Evolutionary conservation across 2,797 vertebrate genomes (phyloP), one percentile per base, ranked within the genome.

Genomic region (Channa striata): DNA sequence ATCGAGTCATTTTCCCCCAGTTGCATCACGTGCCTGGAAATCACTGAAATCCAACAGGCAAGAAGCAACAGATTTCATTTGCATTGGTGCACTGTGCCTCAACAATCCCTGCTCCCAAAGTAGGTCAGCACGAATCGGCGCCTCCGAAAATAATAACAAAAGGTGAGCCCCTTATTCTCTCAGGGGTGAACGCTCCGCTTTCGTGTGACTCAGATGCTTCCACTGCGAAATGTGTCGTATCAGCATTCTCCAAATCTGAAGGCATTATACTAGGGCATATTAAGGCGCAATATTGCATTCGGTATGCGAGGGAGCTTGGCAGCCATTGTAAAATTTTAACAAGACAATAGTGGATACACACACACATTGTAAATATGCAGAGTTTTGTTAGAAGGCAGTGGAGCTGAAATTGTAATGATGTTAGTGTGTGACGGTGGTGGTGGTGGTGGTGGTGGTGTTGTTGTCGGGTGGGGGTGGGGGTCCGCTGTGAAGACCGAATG

Each of bases 71-170:
- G 87, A 82, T 89, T 82, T 78, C 61, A 84, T 88, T 88, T 86
- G 83, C 91, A 91, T 81, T 79, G 78, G 68, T 77, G 78, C 80
- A 73, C 82, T 44, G 80, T 12, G 63, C 77, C 77, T 87, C 82
- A 69, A 79, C 82, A 84, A 81, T 82, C 85, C 74, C 39, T 67
- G 82, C 83, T 86, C 75, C 83, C 83, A 88, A 93, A 93, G 84
- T 93, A 92, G 90, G 92, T 92, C 91, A 93, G 78, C 63, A 67
- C 63, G 67, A 91, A 86, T 81, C 64, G 74, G 80, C 64, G 81
- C 80, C 78, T 87, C 87, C 74, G 72, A 88, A 93, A 91, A 93
- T 90, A 91, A 92, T 90, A 91, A 88, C 80, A 91, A 89, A 90
- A 92, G 86, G 87, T 92, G 89, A 85, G 78, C 74, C 86, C 80